Conservation (phyloP, 1,140 invertebrate species). For the Saxidomus purpurata region DNA sequence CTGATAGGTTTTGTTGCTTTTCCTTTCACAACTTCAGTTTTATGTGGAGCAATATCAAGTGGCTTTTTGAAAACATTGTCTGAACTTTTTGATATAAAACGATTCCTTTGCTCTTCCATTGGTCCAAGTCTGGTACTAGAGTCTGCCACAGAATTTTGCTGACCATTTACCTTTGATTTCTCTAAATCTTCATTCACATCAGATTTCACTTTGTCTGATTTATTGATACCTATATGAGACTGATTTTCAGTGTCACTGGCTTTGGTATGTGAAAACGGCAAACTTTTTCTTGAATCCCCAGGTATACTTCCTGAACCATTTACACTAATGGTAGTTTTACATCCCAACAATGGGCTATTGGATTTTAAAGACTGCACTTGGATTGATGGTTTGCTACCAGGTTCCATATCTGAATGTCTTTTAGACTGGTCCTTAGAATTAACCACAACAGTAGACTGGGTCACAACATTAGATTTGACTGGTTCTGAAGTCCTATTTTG, state of each 20-base stretch:
- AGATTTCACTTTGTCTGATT: neutral
- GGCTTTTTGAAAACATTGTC: conserved; percentile 25
- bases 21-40: conserved; percentile 60
- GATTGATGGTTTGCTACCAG: conserved; percentile 3
- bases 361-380: conserved; percentile 38
- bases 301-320: conserved; percentile 18
- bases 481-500: conserved; percentile 27
- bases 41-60: neutral
- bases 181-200: neutral
- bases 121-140: conserved; percentile 16
- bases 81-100: conserved; percentile 51
- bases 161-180: neutral
- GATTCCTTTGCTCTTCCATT: conserved; percentile 29
- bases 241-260: neutral
- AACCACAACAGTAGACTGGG: neutral
- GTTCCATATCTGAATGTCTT: neutral
- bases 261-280: neutral
- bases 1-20: conserved; percentile 22
- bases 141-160: neutral
- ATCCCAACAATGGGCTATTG: neutral
- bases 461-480: conserved; percentile 5
- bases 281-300: neutral
- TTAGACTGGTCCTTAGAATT: neutral
- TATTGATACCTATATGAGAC: neutral
- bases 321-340: neutral